Evolutionary conservation across 1,140 invertebrate genomes (phyloP).

Genomic region (Campoletis sonorensis): DNA sequence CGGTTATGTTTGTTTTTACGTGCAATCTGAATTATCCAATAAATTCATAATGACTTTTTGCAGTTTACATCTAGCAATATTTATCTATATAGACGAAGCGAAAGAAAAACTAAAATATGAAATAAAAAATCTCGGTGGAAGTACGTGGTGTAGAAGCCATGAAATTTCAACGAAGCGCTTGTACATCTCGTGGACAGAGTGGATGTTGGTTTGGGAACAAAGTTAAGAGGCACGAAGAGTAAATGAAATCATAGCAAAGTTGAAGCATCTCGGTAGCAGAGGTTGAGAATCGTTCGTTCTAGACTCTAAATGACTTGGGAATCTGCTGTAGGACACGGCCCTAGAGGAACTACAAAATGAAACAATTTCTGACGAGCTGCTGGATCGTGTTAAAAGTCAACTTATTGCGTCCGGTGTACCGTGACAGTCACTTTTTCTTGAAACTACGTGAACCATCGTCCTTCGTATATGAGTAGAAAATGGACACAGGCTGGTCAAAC

Average conservation of each 20-base stretch:
- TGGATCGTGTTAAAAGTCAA: constrained; percentile 64
- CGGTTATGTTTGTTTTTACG: too few relatives aligned
- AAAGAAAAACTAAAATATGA: not conserved
- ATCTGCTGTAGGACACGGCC: constrained; percentile 19
- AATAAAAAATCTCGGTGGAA: constrained; percentile 12
- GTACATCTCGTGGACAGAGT: constrained; percentile 53
- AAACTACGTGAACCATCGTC: not conserved
- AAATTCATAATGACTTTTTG: too few relatives aligned
- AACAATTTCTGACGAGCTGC: constrained; percentile 64
- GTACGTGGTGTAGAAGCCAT: constrained; percentile 5
- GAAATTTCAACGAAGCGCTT: constrained; percentile 4
- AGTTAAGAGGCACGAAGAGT: constrained; percentile 60
- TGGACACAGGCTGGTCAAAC: not conserved
- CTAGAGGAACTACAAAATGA: constrained; percentile 59
- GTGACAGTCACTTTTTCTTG: not conserved
- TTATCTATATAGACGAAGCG: too few relatives aligned
- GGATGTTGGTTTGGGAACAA: constrained; percentile 49
- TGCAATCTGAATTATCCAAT: too few relatives aligned
- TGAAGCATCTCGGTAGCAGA: constrained; percentile 43
- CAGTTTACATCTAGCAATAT: too few relatives aligned
- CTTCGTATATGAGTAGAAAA: too few relatives aligned
- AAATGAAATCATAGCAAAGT: constrained; percentile 68
- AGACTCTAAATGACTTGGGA: not conserved
- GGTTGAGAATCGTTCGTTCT: constrained; percentile 27
- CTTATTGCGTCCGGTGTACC: constrained; percentile 58